Evolutionary conservation across 2,797 vertebrate species (phyloP).

Genomic region (Chrosomus eos): DNA sequence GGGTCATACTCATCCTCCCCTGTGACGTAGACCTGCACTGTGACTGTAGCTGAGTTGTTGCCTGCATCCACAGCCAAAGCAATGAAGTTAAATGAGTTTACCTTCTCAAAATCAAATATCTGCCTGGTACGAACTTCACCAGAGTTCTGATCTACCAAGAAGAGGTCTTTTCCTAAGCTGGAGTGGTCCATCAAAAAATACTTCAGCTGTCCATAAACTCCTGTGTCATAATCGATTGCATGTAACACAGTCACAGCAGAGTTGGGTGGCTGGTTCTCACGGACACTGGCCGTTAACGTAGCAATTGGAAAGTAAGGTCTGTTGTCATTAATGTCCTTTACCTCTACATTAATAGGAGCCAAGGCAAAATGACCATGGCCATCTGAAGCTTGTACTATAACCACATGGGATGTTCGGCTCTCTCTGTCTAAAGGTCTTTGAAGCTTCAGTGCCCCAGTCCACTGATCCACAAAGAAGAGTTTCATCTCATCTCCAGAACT

Average conservation of each 20-base stretch:
- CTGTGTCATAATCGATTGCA: slow-evolving; percentile 88
- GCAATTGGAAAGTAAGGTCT: slow-evolving; percentile 90
- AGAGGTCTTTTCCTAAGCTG: slow-evolving; percentile 76
- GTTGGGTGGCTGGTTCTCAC: slow-evolving; percentile 91
- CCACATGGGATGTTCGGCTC: slow-evolving; percentile 77
- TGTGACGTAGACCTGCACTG: slow-evolving; percentile 89
- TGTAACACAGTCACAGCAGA: slow-evolving; percentile 90
- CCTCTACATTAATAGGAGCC: slow-evolving; percentile 87
- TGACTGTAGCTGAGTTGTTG: slow-evolving; percentile 93
- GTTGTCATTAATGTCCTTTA: slow-evolving; percentile 95
- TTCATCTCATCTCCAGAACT: slow-evolving; percentile 90
- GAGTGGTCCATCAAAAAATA: slow-evolving; percentile 84
- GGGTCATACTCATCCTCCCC: slow-evolving; percentile 97
- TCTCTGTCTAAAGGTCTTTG: slow-evolving; percentile 87
- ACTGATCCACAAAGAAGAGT: slow-evolving; percentile 88
- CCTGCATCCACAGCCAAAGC: slow-evolving; percentile 88
- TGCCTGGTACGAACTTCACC: slow-evolving; percentile 88
- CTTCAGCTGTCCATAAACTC: slow-evolving; percentile 85
- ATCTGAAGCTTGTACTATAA: slow-evolving; percentile 90
- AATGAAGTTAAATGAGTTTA: slow-evolving; percentile 88
- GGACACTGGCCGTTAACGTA: slow-evolving; percentile 86
- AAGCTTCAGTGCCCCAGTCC: slow-evolving; percentile 85
- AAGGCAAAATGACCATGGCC: slow-evolving; percentile 86
- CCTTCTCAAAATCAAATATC: slow-evolving; percentile 92
- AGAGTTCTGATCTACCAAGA: slow-evolving; percentile 83